Conservation (phyloP, 2,888 invertebrate species). For the Drosophila multiciliata region DNA sequence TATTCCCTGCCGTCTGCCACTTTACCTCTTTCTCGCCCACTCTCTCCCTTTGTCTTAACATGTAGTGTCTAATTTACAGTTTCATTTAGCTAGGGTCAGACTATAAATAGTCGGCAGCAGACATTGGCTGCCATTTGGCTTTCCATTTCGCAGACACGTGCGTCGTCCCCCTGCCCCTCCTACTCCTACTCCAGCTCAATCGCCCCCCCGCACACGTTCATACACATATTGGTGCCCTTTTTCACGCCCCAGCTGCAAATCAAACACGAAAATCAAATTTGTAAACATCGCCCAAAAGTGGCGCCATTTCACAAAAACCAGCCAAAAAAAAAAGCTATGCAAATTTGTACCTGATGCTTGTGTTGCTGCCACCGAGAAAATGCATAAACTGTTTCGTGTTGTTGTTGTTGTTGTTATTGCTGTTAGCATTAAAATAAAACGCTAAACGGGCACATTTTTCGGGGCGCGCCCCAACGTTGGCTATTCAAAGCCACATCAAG, state of each 20-base stretch:
- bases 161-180: conserved; percentile 8
- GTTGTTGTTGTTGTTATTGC: conserved; percentile 56
- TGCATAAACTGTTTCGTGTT: conserved; percentile 42
- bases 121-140: conserved; percentile 78
- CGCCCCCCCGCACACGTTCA: not conserved
- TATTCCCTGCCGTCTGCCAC: too few relatives aligned
- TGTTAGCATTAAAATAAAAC: conserved; percentile 82
- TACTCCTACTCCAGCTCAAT: not conserved
- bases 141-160: conserved; percentile 79
- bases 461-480: conserved; percentile 64
- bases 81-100: conserved; percentile 80
- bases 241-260: conserved; percentile 63
- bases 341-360: conserved; percentile 54
- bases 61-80: conserved; percentile 75
- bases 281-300: conserved; percentile 74
- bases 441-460: conserved; percentile 80
- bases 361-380: conserved; percentile 30
- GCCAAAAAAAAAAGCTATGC: conserved; percentile 35
- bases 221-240: conserved; percentile 6
- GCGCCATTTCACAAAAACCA: conserved; percentile 57
- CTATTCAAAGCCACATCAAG: conserved; percentile 26
- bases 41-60: conserved; percentile 10
- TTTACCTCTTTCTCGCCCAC: not conserved
- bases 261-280: conserved; percentile 81
- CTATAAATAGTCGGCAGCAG: conserved; percentile 79